These are phyloP conservation scores for Agrypnus murinus DNA, from an alignment of 2,888 invertebrate genomes.

Conservation along the genomic window DNA sequence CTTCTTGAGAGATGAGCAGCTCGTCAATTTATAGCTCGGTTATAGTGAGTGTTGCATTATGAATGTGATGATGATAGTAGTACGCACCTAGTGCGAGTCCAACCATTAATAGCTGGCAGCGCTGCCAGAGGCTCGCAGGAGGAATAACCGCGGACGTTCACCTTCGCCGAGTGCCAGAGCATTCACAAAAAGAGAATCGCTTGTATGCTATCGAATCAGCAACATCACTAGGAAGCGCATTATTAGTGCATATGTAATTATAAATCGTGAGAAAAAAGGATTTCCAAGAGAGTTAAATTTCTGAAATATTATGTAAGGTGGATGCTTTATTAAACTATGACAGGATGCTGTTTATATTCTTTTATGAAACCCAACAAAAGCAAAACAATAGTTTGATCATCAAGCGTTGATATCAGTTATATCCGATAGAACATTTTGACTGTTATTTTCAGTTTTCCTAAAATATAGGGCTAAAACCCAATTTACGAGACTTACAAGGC, in stretches of 20 bases:
- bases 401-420: too few species aligned
- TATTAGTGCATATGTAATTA: constrained; percentile 67
- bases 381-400: too few species aligned
- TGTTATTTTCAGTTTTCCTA: too few species aligned
- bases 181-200: constrained; percentile 65
- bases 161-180: constrained; percentile 66
- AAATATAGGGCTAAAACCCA: too few species aligned
- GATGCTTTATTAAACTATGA: too few species aligned
- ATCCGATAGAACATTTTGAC: too few species aligned
- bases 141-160: constrained; percentile 70
- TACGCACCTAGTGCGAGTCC: constrained; percentile 52
- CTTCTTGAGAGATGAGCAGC: constrained; percentile 8
- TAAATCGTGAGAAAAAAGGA: constrained; percentile 66
- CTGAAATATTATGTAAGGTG: too few species aligned
- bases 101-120: constrained; percentile 62
- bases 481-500: too few species aligned
- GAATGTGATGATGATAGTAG: constrained; percentile 46
- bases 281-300: not conserved
- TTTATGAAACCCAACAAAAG: too few species aligned
- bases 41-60: constrained; percentile 14
- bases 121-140: constrained; percentile 62
- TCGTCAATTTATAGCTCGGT: constrained; percentile 22
- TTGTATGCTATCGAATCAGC: constrained; percentile 63
- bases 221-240: constrained; percentile 68
- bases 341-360: too few species aligned